phyloP scores from a whole-genome alignment of 1,140 invertebrate genomes.

The Papilio machaon region DNA sequence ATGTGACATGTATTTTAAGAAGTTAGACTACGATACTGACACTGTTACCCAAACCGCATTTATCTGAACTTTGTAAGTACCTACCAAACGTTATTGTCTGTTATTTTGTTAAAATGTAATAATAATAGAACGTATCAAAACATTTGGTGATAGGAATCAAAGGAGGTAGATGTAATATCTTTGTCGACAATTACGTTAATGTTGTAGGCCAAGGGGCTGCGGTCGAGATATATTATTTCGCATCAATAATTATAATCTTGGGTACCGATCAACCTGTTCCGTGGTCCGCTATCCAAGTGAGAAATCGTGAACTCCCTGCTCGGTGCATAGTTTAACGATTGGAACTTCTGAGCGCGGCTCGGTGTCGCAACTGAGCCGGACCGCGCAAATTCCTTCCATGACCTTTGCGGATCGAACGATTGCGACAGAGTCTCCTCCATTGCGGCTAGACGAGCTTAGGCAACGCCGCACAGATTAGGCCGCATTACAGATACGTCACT shows the following conservation, averaged over 20 bases:
- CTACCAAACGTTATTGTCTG: not conserved
- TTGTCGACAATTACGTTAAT: constrained; percentile 9
- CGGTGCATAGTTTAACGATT: constrained; percentile 46
- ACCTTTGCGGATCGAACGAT: constrained; percentile 79
- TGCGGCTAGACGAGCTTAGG: constrained; percentile 75
- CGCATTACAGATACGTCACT: constrained; percentile 58
- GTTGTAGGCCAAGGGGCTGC: constrained; percentile 6
- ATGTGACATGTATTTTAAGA: not conserved
- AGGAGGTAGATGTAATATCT: not conserved
- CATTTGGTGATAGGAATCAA: not conserved
- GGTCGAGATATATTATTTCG: constrained; percentile 36
- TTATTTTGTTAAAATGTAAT: not conserved
- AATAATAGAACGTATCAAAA: not conserved
- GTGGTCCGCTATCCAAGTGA: constrained; percentile 42
- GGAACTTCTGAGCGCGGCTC: constrained; percentile 65
- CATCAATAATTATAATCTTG: constrained; percentile 40
- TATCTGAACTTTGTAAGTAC: not conserved
- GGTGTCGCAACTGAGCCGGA: constrained; percentile 74
- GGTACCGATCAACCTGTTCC: constrained; percentile 36
- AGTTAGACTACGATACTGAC: not conserved
- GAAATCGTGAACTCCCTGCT: constrained; percentile 59
- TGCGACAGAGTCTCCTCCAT: constrained; percentile 74
- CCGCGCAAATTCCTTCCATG: constrained; percentile 79
- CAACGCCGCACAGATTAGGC: constrained; percentile 72
- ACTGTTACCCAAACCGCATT: not conserved